phyloP scores from a whole-genome alignment of 2,113 vertebrate genomes.

The Grammomys surdaster region DNA sequence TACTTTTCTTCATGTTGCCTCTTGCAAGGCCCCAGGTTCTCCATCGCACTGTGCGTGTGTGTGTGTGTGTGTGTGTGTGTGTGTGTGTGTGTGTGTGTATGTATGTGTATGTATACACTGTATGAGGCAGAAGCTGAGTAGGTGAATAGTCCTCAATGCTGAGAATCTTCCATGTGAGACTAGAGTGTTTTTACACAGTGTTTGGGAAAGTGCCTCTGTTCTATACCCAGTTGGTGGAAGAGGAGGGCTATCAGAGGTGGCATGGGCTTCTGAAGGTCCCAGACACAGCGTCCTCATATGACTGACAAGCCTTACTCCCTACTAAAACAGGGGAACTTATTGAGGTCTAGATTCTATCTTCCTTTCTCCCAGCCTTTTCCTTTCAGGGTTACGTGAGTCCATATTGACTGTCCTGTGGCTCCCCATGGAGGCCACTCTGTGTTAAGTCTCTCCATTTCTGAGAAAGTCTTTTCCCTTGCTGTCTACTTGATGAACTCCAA shows the following conservation, averaged over 20 bases:
- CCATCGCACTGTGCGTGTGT: neutral
- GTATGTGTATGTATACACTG: neutral
- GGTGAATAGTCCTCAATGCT: neutral
- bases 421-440: neutral
- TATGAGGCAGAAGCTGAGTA: neutral
- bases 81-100: neutral
- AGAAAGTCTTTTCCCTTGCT: neutral
- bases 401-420: neutral
- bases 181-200: neutral
- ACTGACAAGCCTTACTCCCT: neutral
- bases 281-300: neutral
- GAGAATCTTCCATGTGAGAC: neutral
- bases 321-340: neutral
- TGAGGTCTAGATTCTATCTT: neutral
- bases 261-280: neutral
- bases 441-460: conserved; percentile 4
- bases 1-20: neutral
- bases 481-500: conserved; percentile 26
- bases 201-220: neutral
- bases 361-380: neutral
- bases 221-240: neutral
- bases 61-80: neutral
- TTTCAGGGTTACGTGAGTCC: accelerated
- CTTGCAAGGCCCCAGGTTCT: neutral
- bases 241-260: neutral